These are phyloP conservation scores for Criorhina ranunculi DNA, from an alignment of 2,888 invertebrate genomes.

Conservation along the genomic window DNA sequence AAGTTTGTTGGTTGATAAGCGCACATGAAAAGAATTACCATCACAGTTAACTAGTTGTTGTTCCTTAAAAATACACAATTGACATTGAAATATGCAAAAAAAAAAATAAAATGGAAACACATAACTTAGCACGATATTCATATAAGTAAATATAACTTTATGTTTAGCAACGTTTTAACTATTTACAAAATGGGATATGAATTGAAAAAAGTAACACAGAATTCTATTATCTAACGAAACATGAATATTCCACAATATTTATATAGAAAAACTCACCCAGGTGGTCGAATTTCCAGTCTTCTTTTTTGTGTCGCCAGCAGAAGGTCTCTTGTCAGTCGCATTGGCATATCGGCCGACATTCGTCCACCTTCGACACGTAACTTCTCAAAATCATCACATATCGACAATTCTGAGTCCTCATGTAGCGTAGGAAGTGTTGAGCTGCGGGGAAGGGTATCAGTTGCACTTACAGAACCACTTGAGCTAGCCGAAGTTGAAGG, in stretches of 20 bases:
- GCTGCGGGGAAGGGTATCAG: conserved; percentile 85
- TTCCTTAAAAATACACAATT: conserved; percentile 13
- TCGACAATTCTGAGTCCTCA: conserved; percentile 91
- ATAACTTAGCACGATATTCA: conserved; percentile 36
- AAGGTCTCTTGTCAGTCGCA: conserved; percentile 91
- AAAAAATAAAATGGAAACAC: not conserved
- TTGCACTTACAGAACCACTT: conserved; percentile 84
- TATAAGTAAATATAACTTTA: conserved; percentile 13
- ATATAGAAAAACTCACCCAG: conserved; percentile 86
- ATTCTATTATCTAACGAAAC: conserved; percentile 38
- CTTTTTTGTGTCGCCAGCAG: conserved; percentile 92
- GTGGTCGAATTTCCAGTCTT: conserved; percentile 87
- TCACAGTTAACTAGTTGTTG: conserved; percentile 22
- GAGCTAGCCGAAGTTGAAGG: conserved; percentile 84
- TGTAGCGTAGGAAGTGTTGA: conserved; percentile 92
- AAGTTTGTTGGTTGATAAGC: too few relatives aligned
- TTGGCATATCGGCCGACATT: conserved; percentile 83
- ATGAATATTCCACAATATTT: not conserved
- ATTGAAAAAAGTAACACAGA: conserved; percentile 18
- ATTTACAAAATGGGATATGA: conserved; percentile 56
- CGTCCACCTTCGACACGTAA: conserved; percentile 81
- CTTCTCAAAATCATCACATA: conserved; percentile 84
- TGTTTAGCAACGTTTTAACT: conserved; percentile 41
- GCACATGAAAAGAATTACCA: too few relatives aligned
- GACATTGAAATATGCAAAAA: conserved; percentile 24